Base-by-base conservation (phyloP, 2,113 vertebrate genomes). In the Pholis gunnellus region DNA sequence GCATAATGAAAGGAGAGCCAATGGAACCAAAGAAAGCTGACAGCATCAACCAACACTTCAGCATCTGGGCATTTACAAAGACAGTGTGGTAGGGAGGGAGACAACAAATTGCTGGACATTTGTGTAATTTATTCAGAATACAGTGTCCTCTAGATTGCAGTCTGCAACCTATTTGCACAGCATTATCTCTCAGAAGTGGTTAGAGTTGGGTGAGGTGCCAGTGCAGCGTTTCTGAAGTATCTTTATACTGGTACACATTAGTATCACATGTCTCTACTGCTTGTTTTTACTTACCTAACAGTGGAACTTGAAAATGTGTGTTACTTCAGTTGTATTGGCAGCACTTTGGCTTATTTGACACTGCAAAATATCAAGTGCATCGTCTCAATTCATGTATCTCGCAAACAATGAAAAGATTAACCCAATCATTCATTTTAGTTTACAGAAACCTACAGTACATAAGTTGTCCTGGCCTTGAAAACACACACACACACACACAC, bases 81-180 rank as follows among this genome's bases (percentile, higher is more conserved):
- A 86, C 66, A 78, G 75, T 83, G 79, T 72, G 71, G 80, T 65
- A 66, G 59, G 72, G 64, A 91, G 83, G 84, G 66, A 92, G 82
- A 88, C 42, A 89, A 88, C 86, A 93, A 95, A 95, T 94, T 95
- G 93, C 92, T 90, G 89, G 84, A 92, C 90, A 93, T 95, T 93
- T 90, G 90, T 91, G 85, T 94, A 94, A 95, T 94, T 93, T 95
- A 95, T 94, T 94, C 95, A 85, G 87, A 94, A 91, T 85, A 91
- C 79, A 50, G 79, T 91, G 83, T 79, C 78, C 76, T 93, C 60
- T 81, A 92, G 91, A 94, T 93, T 94, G 92, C 88, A 82, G 89
- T 90, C 94, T 95, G 94, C 90, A 95, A 95, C 83, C 93, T 87
- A 95, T 96, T 95, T 95, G 89, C 91, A 90, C 89, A 90, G 56